A percentile compares a stretch with the other conserved stretches of the same genome.
Conservation (phyloP, 2,888 invertebrate species). For the Scaptomyza flava region DNA sequence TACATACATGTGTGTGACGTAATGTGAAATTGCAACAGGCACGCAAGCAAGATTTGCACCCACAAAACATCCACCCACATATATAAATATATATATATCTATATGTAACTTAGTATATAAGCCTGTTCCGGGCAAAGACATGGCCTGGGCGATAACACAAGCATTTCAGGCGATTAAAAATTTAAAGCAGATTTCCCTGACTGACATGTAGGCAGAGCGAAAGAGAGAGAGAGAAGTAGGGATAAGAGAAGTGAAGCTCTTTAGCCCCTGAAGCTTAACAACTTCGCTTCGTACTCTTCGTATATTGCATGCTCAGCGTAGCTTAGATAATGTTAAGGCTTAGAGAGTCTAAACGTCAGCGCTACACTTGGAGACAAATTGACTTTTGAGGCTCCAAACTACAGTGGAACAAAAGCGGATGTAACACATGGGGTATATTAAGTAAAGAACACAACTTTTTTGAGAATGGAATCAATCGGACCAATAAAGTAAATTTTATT, state of each 20-base stretch:
- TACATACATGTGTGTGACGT: conserved; percentile 12
- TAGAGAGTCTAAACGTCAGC: conserved; percentile 2
- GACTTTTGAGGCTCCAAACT: conserved; percentile 41
- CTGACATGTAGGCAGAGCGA: conserved; percentile 29
- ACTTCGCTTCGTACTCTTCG: conserved; percentile 6
- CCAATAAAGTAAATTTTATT: background rate
- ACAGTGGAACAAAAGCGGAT: conserved; percentile 18
- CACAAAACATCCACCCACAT: conserved; percentile 8
- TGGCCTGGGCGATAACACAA: conserved; percentile 49
- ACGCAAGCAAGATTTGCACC: conserved; percentile 23
- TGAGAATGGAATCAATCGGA: background rate
- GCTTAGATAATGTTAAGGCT: conserved; percentile 35
- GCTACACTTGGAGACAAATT: conserved; percentile 40
- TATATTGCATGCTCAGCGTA: conserved; percentile 48
- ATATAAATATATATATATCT: background rate
- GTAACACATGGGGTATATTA: background rate
- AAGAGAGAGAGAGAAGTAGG: background rate
- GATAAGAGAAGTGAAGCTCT: conserved; percentile 11
- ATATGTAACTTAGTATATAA: conserved; percentile 13
- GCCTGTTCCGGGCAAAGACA: conserved; percentile 29
- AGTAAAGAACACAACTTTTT: background rate
- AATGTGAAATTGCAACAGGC: conserved; percentile 39
- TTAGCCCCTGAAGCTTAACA: conserved; percentile 36
- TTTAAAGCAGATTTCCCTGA: conserved; percentile 52
- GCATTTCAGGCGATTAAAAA: conserved; percentile 65